A percentile compares a stretch with the other conserved stretches of the same genome.
These are phyloP conservation scores for Austrofundulus limnaeus DNA, from an alignment of 2,113 vertebrate genomes.

Conservation along the genomic window DNA sequence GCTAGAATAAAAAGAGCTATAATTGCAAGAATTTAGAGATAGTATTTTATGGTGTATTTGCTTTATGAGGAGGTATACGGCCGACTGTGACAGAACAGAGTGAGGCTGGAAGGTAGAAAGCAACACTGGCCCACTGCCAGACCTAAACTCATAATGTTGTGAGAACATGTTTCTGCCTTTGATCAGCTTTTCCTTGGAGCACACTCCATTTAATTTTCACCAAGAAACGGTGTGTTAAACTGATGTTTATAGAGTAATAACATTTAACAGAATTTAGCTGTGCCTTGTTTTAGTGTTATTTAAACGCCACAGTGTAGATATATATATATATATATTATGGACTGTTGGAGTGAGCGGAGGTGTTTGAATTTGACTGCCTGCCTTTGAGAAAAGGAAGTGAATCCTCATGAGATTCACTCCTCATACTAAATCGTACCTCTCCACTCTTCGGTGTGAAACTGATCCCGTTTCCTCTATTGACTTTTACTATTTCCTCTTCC, in stretches of 20 bases:
- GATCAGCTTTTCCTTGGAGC: slow-evolving; percentile 41
- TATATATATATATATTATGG: not conserved
- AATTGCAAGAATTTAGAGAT: slow-evolving; percentile 59
- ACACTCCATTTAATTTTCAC: slow-evolving; percentile 40
- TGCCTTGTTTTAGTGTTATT: slow-evolving; percentile 8
- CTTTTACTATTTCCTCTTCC: slow-evolving; percentile 69
- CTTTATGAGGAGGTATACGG: slow-evolving; percentile 61
- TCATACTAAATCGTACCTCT: slow-evolving; percentile 25
- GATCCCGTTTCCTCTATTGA: slow-evolving; percentile 66
- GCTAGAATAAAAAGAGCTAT: slow-evolving; percentile 40
- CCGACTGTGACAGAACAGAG: slow-evolving; percentile 33
- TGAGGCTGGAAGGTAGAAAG: slow-evolving; percentile 23
- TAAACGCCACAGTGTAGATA: slow-evolving; percentile 10
- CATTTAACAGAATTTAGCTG: slow-evolving; percentile 34
- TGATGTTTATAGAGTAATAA: slow-evolving; percentile 51
- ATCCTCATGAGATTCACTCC: slow-evolving; percentile 49
- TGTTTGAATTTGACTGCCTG: slow-evolving; percentile 18
- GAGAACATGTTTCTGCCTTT: slow-evolving; percentile 49
- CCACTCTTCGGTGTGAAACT: slow-evolving; percentile 47
- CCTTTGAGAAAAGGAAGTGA: slow-evolving; percentile 52
- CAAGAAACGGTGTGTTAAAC: slow-evolving; percentile 39
- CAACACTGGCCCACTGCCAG: slow-evolving; percentile 49
- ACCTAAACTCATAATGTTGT: slow-evolving; percentile 50
- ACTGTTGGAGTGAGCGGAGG: slow-evolving; percentile 2
- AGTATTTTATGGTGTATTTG: slow-evolving; percentile 57